Evolutionary conservation across 1,140 invertebrate species (phyloP).

Genomic region (Hylaeus volcanicus): DNA sequence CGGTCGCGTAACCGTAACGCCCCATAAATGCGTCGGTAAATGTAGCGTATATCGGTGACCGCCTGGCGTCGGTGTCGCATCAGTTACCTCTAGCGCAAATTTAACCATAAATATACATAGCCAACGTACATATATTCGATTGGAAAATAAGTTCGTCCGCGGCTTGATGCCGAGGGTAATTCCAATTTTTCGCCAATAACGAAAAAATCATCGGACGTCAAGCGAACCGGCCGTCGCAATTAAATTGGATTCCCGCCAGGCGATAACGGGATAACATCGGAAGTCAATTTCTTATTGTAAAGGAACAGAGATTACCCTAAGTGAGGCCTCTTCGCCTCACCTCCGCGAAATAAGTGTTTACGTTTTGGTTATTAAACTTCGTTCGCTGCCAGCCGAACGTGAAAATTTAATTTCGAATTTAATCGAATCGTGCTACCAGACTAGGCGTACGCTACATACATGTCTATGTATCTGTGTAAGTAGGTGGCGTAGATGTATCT

Average conservation of each 20-base stretch:
- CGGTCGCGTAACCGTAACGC: no score
- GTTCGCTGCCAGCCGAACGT: not conserved
- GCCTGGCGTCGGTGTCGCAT: no score
- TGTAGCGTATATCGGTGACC: no score
- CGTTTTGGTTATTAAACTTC: conserved; percentile 15
- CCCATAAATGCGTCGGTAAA: no score
- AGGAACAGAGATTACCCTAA: not conserved
- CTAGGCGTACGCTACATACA: not conserved
- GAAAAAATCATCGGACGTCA: not conserved
- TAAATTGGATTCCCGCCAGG: conserved; percentile 1
- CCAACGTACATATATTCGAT: no score
- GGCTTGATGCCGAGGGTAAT: not conserved
- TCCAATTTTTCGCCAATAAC: not conserved
- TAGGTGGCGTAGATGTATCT: no score
- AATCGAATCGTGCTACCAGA: conserved; percentile 27
- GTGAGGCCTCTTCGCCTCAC: not conserved
- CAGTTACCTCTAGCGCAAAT: no score
- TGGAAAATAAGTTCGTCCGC: no score
- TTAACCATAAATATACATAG: no score
- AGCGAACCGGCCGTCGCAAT: not conserved
- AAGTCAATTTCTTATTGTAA: conserved; percentile 2
- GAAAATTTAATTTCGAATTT: conserved; percentile 31
- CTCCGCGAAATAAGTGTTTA: conserved; percentile 21
- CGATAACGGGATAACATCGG: not conserved
- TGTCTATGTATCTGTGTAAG: not conserved